Base-by-base conservation (phyloP, 2,888 invertebrate species). In the Brassicogethes aeneus region DNA sequence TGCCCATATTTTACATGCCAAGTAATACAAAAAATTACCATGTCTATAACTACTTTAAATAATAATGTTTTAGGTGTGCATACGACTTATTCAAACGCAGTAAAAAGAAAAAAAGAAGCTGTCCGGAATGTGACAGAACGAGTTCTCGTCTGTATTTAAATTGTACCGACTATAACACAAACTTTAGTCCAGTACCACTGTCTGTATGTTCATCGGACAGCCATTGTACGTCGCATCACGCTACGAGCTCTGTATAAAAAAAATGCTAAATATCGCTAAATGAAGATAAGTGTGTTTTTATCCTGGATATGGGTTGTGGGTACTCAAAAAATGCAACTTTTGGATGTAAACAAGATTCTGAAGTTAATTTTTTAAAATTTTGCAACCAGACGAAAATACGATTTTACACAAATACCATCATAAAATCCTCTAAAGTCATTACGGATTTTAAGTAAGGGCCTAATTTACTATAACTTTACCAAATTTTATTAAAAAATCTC, bases 1-100 rank as follows among this genome's bases (percentile, higher is more conserved):
- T 69, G 82, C 88, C 2, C 91, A 91, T 62, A 88, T 91, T 51
- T 76, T 90, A 36, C 91, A 91, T 60, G 82, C 86, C 33, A 82
- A 85, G 87, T 86, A 64, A 43, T 23, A 40, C n/a, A 17, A 2
- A 30, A 23, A 23, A 32, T 32, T 23, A 7, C n/a, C n/a, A 15
- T 31, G 15, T 17, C 39, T 10, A 40, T 41, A 36, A 34, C 8
- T 33, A 10, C 16, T 36, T 3, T 36, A 34, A n/a, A n/a, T n/a
- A n/a, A n/a, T n/a, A n/a, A n/a, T n/a, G n/a, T 31, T 38, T 15
- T 47, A 77, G 82, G 64, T 82, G 82, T 64, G 82, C 81, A 41
- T 77, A 80, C 55, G 82, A 82, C 53, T 72, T 83, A 36, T 65
- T 81, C 51, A 71, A 77, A 41, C 71, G 57, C 17, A 80, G 79